phyloP scores from a whole-genome alignment of 2,797 vertebrate genomes.

The Notoglanidium macrostoma region DNA sequence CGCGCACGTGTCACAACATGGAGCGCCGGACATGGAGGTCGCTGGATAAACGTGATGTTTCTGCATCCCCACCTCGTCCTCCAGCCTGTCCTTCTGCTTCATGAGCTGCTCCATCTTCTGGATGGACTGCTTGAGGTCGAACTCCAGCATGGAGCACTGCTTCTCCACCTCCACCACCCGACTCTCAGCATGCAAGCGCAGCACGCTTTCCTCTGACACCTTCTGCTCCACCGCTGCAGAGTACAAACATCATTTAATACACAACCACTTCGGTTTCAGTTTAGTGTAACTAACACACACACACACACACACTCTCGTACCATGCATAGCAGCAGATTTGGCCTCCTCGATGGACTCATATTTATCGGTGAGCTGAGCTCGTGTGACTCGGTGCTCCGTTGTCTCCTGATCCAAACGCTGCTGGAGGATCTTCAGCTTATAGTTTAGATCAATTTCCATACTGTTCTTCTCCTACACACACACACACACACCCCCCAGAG shows the following conservation, averaged over 20 bases:
- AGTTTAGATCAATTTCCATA: slow-evolving; percentile 97
- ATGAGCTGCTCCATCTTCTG: slow-evolving; percentile 95
- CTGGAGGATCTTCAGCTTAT: slow-evolving; percentile 93
- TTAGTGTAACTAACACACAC: background rate
- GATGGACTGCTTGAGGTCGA: slow-evolving; percentile 96
- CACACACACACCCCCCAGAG: background rate
- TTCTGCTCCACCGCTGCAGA: slow-evolving; percentile 91
- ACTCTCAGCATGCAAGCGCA: slow-evolving; percentile 91
- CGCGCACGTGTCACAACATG: background rate
- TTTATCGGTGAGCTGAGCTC: slow-evolving; percentile 93
- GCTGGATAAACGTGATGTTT: too few species aligned
- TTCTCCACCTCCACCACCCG: slow-evolving; percentile 94
- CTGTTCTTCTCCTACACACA: slow-evolving; percentile 91
- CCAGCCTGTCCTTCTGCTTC: slow-evolving; percentile 93
- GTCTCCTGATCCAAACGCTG: slow-evolving; percentile 93
- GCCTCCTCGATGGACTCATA: slow-evolving; percentile 97
- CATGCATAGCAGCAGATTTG: slow-evolving; percentile 93
- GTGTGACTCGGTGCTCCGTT: slow-evolving; percentile 91
- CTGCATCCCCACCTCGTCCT: slow-evolving; percentile 84
- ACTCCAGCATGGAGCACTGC: slow-evolving; percentile 97
- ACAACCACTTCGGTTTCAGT: too few species aligned
- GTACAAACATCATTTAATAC: background rate
- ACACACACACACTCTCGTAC: slow-evolving; percentile 72
- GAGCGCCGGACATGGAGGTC: background rate
- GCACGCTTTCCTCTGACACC: slow-evolving; percentile 89